Evolutionary conservation across 1,140 invertebrate genomes (phyloP), one percentile per base, ranked within the genome.

Genomic region (Semibalanus balanoides): DNA sequence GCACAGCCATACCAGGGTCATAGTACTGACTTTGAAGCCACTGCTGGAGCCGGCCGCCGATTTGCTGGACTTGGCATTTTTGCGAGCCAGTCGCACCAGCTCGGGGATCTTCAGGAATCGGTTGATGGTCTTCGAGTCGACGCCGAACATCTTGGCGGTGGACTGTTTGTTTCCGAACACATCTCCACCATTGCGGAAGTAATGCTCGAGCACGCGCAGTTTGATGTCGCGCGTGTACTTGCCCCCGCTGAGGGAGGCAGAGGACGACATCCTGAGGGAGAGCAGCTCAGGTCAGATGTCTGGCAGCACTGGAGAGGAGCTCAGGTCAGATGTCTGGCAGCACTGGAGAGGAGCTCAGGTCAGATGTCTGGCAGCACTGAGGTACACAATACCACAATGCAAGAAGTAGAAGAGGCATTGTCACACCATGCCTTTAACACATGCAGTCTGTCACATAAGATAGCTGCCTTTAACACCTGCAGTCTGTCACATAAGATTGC

Each of bases 101-200:
- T 72, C 70, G n/a, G 22, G 70, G n/a, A 29, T 72, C 29, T 72
- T 28, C 70, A 72, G 70, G 70, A 72, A 72, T 0, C 70, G 70
- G 70, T 29, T 29, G 70, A 72, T 30, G 28, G 70, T 72, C 70
- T 72, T 72, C 11, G 70, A 72, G 70, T 72, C 70, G 25, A 72
- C 28, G 70, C 70, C 70, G 28, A 72, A 72, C n/a, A 29, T 72
- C 11, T 72, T 72, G 28, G 70, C 70, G 11, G 70, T 72, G n/a
- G 70, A 3, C 70, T 72, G 70, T 27, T 72, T 72, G 70, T 72
- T 72, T 11, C 70, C 70, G 25, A 72, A 72, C 70, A 72, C 70
- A 30, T 72, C 70, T 11, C 70, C 70, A 14, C 70, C 70, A 30
- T 30, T 28, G 11, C 70, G 70, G 70, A 72, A 72, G n/a, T 72